A percentile compares a stretch with the other conserved stretches of the same genome.
Evolutionary conservation across 2,797 vertebrate species (phyloP).

Genomic region (Dermochelys coriacea): DNA sequence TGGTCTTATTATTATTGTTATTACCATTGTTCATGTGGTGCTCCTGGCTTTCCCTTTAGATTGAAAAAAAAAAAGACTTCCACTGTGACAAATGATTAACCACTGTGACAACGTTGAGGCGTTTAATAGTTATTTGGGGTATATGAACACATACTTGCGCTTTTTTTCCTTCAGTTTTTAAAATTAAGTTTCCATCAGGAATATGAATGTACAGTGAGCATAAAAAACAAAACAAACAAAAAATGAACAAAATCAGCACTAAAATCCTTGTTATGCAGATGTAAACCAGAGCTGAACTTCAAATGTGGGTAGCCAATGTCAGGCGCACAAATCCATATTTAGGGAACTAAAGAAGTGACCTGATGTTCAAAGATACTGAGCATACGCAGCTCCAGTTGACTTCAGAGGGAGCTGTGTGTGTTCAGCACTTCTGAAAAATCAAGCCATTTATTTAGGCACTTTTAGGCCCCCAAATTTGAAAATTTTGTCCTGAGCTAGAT

Average conservation of each 20-base stretch:
- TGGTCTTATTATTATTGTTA: neutral
- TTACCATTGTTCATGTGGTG: neutral
- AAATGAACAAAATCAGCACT: neutral
- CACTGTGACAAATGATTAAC: neutral
- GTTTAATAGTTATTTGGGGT: accelerated
- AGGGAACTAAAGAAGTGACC: neutral
- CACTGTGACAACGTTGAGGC: neutral
- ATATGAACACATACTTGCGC: neutral
- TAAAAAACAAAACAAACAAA: neutral
- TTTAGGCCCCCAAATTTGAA: neutral
- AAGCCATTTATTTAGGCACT: neutral
- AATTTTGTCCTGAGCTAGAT: neutral
- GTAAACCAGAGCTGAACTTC: neutral
- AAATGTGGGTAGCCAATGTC: neutral
- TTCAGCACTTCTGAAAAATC: neutral
- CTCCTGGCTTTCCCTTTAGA: conserved; percentile 73
- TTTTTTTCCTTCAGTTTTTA: neutral
- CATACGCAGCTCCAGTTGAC: neutral
- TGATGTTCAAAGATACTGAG: neutral
- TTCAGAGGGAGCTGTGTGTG: neutral
- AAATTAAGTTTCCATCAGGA: neutral
- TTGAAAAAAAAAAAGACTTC: neutral
- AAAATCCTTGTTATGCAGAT: neutral
- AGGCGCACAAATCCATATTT: neutral
- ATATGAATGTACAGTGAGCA: neutral